Base-by-base conservation (phyloP, 2,888 invertebrate genomes). In the Conchocele bisecta region DNA sequence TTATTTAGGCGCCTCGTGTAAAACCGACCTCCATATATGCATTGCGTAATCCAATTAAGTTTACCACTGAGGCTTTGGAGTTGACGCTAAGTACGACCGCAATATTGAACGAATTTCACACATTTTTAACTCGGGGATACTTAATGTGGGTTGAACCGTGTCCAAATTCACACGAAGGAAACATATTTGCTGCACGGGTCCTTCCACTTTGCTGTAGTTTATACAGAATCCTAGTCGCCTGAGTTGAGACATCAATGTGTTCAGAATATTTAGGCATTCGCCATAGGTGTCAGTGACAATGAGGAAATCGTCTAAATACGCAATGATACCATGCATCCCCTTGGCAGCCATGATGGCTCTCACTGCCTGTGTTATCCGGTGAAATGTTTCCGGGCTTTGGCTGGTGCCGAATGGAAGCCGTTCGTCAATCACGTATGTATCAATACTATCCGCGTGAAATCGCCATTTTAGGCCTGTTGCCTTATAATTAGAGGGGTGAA, bases 121-220 rank as follows among this genome's bases (percentile, higher is more conserved):
- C n/a, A n/a, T n/a, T n/a, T n/a, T n/a, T n/a, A n/a, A n/a, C n/a
- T n/a, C n/a, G n/a, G n/a, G n/a, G n/a, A n/a, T n/a, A n/a, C n/a
- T n/a, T n/a, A n/a, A n/a, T n/a, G n/a, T n/a, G n/a, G n/a, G n/a
- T n/a, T n/a, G n/a, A n/a, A n/a, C n/a, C n/a, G n/a, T n/a, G n/a
- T n/a, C n/a, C n/a, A n/a, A n/a, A n/a, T n/a, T n/a, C n/a, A n/a
- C n/a, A n/a, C n/a, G n/a, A n/a, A n/a, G n/a, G n/a, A n/a, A n/a
- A n/a, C n/a, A n/a, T n/a, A n/a, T n/a, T n/a, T n/a, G n/a, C n/a
- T n/a, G n/a, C n/a, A n/a, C n/a, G 4, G 60, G 59, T 15, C 59
- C 67, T 9, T 59, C 53, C 44, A 58, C 15, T 67, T 67, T 67
- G 15, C 31, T 42, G 41, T 59, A 53, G 31, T 67, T 67, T 13